Percentiles rank a stretch among this genome's conserved stretches.
These are phyloP conservation scores for Drosophila kikkawai DNA, from an alignment of 1,140 invertebrate genomes.

Conservation along the genomic window DNA sequence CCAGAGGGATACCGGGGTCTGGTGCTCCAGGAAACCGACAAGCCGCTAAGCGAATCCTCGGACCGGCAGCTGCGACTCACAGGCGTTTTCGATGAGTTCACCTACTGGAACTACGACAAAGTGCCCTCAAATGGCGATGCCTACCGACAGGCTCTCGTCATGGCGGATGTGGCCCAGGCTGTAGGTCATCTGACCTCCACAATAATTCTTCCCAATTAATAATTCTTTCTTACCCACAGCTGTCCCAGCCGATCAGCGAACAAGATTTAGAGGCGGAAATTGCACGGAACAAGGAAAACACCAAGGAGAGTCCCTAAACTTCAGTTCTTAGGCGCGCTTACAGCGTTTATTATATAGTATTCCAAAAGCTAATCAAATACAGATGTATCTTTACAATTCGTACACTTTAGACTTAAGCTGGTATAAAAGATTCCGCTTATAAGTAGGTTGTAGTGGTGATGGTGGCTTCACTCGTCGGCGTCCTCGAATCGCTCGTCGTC, in stretches of 20 bases:
- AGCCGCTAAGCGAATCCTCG: conserved; percentile 85
- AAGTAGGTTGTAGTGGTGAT: conserved; percentile 43
- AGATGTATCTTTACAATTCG: conserved; percentile 56
- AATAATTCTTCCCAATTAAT: not conserved
- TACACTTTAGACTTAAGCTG: conserved; percentile 56
- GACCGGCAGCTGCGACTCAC: conserved; percentile 87
- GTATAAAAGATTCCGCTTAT: conserved; percentile 66
- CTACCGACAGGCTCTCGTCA: conserved; percentile 88
- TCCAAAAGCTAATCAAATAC: conserved; percentile 76
- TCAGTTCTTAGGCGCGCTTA: conserved; percentile 56
- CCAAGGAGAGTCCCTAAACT: conserved; percentile 46
- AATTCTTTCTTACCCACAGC: conserved; percentile 19
- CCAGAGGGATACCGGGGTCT: conserved; percentile 88
- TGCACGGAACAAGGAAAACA: conserved; percentile 33
- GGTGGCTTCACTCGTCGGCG: conserved; percentile 72
- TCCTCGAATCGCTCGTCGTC: conserved; percentile 81
- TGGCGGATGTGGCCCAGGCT: conserved; percentile 89
- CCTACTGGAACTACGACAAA: conserved; percentile 93
- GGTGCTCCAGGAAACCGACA: conserved; percentile 87
- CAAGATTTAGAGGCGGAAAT: conserved; percentile 54
- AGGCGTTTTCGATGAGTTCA: conserved; percentile 88
- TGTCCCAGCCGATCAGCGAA: conserved; percentile 40
- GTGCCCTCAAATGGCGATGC: conserved; percentile 89
- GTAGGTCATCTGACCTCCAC: conserved; percentile 84
- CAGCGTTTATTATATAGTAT: conserved; percentile 73